Conservation (phyloP, 2,113 vertebrate genomes). For the Colossoma macropomum region DNA sequence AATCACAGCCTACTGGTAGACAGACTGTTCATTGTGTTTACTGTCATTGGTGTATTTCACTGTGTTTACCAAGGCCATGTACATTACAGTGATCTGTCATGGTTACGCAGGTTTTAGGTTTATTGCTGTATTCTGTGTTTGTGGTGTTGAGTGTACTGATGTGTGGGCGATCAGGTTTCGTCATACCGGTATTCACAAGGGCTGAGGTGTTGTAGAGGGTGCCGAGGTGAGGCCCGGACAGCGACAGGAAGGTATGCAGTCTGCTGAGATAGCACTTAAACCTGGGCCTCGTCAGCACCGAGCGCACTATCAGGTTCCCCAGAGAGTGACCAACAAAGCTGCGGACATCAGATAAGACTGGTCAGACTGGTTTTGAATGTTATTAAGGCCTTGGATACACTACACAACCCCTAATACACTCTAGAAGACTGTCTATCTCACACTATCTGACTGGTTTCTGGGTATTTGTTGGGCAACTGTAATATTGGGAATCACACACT, state of each 20-base stretch:
- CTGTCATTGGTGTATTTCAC: no score
- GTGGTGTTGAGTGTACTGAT: background rate
- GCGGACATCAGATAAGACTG: conserved; percentile 47
- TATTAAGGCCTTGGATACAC: no score
- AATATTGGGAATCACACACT: no score
- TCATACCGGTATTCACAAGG: conserved; percentile 97
- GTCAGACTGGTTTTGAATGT: background rate
- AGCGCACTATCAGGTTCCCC: conserved; percentile 98
- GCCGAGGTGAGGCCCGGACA: conserved; percentile 96
- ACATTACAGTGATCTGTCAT: background rate
- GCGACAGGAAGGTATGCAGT: conserved; percentile 95
- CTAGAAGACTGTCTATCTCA: no score
- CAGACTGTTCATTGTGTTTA: no score
- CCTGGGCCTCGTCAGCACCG: conserved; percentile 92
- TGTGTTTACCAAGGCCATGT: no score
- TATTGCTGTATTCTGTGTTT: background rate
- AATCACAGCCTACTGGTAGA: no score
- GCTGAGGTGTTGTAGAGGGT: conserved; percentile 98
- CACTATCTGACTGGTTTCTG: no score
- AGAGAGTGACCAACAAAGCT: conserved; percentile 98
- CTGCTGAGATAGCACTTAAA: conserved; percentile 96
- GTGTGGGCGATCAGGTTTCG: background rate
- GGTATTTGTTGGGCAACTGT: no score
- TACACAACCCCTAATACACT: no score
- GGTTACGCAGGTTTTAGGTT: no score